Conservation (phyloP, 2,797 vertebrate species). For the Neosilurus mollespiculum region DNA sequence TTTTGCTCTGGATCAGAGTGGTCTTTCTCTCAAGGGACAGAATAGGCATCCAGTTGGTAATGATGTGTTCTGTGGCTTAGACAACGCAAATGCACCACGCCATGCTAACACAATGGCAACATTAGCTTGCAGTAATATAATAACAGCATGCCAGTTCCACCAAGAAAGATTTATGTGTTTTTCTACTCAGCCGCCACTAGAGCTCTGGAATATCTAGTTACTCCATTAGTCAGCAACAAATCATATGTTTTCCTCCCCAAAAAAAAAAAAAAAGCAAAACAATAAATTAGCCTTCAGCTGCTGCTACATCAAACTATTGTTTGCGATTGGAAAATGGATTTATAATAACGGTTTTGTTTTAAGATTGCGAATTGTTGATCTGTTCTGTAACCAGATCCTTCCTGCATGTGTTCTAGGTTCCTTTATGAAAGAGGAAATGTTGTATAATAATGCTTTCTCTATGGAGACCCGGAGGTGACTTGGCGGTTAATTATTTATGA, state of each 20-base stretch:
- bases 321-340: constrained; percentile 20
- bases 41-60: constrained; percentile 35
- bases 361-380: constrained; percentile 2
- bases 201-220: constrained; percentile 39
- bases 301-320: constrained; percentile 17
- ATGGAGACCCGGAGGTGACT: constrained; percentile 2
- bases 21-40: constrained; percentile 25
- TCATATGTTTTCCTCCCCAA: background rate
- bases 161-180: constrained; percentile 53
- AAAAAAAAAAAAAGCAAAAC: constrained; percentile 20
- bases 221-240: constrained; percentile 17
- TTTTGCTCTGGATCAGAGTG: constrained; percentile 11
- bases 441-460: constrained; percentile 10
- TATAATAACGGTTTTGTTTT: constrained; percentile 3
- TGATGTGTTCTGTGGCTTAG: constrained; percentile 42
- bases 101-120: constrained; percentile 37
- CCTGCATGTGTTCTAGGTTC: constrained; percentile 26
- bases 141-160: constrained; percentile 53
- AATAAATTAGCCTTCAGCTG: constrained; percentile 16
- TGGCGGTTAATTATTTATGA: background rate
- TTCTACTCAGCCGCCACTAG: constrained; percentile 33
- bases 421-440: constrained; percentile 21
- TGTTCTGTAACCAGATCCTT: constrained; percentile 28
- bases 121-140: constrained; percentile 41
- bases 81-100: constrained; percentile 32